phyloP scores from a whole-genome alignment of 2,888 invertebrate species.

The Clivina fossor region DNA sequence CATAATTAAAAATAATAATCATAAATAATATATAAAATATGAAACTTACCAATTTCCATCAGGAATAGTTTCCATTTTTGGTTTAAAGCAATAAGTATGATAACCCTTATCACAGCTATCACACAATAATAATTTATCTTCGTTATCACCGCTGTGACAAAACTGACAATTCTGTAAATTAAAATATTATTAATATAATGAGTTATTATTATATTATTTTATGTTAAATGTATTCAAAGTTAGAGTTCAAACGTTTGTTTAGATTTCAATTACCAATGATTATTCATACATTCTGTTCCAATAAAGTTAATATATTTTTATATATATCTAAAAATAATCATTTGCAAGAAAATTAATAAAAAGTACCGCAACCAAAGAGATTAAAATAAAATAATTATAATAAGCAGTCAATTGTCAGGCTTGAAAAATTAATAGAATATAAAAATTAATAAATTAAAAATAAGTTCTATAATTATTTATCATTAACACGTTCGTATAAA shows the following conservation, averaged over 20 bases:
- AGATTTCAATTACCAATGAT: too few species aligned
- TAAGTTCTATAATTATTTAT: too few species aligned
- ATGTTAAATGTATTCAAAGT: not conserved
- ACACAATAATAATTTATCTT: slow-evolving; percentile 90
- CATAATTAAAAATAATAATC: slow-evolving; percentile 13
- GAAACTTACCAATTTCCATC: slow-evolving; percentile 90
- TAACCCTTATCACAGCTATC: slow-evolving; percentile 98
- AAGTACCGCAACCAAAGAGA: slow-evolving; percentile 24
- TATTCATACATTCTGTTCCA: too few species aligned
- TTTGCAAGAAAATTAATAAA: slow-evolving; percentile 4
- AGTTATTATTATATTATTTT: too few species aligned
- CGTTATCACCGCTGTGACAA: slow-evolving; percentile 94
- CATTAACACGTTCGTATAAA: too few species aligned
- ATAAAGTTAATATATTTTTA: not conserved
- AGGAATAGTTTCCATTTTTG: slow-evolving; percentile 93
- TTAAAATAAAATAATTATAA: slow-evolving; percentile 25
- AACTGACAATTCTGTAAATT: slow-evolving; percentile 90
- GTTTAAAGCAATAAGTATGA: slow-evolving; percentile 98
- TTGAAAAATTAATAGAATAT: slow-evolving; percentile 21
- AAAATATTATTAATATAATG: too few species aligned
- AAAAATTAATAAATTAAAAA: slow-evolving; percentile 11
- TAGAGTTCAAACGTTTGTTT: too few species aligned
- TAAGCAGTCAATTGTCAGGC: slow-evolving; percentile 29
- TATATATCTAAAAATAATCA: not conserved
- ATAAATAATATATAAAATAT: slow-evolving; percentile 17